A percentile compares a stretch with the other conserved stretches of the same genome.
These are phyloP conservation scores for Augochlora pura DNA, from an alignment of 1,140 invertebrate species.

Conservation along the genomic window DNA sequence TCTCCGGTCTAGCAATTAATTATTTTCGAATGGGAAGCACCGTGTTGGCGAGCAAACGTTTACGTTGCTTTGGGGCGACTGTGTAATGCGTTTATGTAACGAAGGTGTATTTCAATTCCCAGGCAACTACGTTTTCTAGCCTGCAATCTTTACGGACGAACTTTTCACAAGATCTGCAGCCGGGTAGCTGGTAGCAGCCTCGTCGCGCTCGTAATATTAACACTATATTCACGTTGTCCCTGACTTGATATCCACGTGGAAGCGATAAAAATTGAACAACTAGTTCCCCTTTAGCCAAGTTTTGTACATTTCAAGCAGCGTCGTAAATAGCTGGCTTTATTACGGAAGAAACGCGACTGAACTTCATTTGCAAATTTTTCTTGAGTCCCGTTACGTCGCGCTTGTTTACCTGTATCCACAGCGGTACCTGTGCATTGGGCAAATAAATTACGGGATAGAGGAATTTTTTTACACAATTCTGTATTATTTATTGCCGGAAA, in stretches of 20 bases:
- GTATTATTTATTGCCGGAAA: no score
- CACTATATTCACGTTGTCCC: not conserved
- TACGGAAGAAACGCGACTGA: not conserved
- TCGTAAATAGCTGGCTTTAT: not conserved
- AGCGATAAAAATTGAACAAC: constrained; percentile 1
- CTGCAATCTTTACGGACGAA: not conserved
- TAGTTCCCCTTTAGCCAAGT: constrained; percentile 1
- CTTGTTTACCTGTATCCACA: no score
- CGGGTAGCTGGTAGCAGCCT: not conserved
- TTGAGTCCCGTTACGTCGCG: no score
- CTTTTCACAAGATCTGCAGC: not conserved
- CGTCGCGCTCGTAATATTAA: constrained; percentile 4
- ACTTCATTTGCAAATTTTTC: not conserved
- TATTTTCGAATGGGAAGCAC: no score
- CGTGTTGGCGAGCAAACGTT: no score
- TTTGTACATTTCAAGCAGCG: not conserved
- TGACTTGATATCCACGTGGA: not conserved
- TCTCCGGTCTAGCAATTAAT: no score
- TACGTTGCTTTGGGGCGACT: no score
- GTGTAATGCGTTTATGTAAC: no score
- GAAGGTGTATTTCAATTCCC: no score
- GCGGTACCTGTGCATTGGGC: no score
- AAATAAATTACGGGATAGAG: no score
- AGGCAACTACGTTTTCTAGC: not conserved
- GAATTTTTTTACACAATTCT: no score